Base-by-base conservation (phyloP, 2,888 invertebrate species). In the Phasia obesa region DNA sequence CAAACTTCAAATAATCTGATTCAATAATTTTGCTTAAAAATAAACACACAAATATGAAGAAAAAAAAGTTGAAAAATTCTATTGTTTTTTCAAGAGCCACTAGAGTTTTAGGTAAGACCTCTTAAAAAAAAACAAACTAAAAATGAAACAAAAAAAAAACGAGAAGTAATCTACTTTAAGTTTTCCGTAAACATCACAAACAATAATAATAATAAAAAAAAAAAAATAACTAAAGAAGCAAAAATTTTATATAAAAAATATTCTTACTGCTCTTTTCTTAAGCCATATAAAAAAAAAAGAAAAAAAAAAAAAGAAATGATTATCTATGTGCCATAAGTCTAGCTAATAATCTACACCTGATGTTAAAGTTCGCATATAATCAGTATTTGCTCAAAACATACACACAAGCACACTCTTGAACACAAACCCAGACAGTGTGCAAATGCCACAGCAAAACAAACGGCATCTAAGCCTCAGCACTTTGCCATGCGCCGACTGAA, bases 301-400 rank as follows among this genome's bases (percentile, higher is more conserved):
- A 6, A 19, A 19, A 17, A 49, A 27, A 21, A 21, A 53, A 74
- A 19, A 42, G 57, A 49, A 69, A 81, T 78, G 64, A 83, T 74
- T 78, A 78, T 78, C 82, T 83, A 75, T 78, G 82, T 78, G 82
- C 70, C 82, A 83, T 83, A 83, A 83, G 82, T 83, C 82, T 83
- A 65, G 78, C 82, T 83, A 83, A 83, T 83, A 83, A 83, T 83
- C 83, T 83, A 83, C 83, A 83, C 83, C 83, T 79, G 83, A 83
- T 83, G 83, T 83, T 71, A 83, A 75, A 83, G 83, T 83, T 83
- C 83, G 78, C 83, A 59, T 82, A 70, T 83, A 83, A 83, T 83
- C 78, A 83, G 83, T 79, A 75, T 83, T 83, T 83, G 78, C 75
- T 83, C 27, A 79, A 82, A 27, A 57, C 15, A 17, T 21, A 49